Base-by-base conservation (phyloP, 2,888 invertebrate species). In the Pristionchus arcanus region DNA sequence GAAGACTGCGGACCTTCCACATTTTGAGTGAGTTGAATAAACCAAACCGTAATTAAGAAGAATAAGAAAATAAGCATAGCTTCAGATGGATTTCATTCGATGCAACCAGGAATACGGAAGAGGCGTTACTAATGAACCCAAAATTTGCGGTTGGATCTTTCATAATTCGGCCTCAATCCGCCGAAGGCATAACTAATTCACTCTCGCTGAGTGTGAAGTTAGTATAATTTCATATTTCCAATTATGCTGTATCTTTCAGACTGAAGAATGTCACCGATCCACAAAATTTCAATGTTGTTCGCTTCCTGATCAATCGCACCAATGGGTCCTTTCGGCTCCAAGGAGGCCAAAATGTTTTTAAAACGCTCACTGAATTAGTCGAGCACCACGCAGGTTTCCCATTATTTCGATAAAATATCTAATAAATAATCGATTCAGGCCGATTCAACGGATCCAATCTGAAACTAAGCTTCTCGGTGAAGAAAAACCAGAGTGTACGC, bases 21-120 rank as follows among this genome's bases (percentile, higher is more conserved):
- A 66, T 11, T 28, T 66, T 11, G 66, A 66, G 66, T 66, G 9
- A 13, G 66, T 66, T n/a, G n/a, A n/a, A n/a, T n/a, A n/a, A n/a
- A n/a, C n/a, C n/a, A n/a, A n/a, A n/a, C n/a, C n/a, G n/a, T n/a
- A n/a, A n/a, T n/a, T n/a, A n/a, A n/a, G n/a, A n/a, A n/a, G n/a
- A n/a, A n/a, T n/a, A 66, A 66, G 25, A n/a, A 28, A 28, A 13
- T 28, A n/a, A 28, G 9, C 2, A 7, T n/a, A n/a, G 13, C 2
- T 66, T 66, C n/a, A 66, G 66, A 25, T 66, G 66, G 66, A 66
- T 66, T 13, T 66, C 66, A 66, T 66, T 66, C 66, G 66, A 66
- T 3, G 28, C 28, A 1, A n/a, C 19, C 28, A 25, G 66, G 9
- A 13, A 66, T 13, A 11, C 25, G 3, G 66, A 25, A 7, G 66